Evolutionary conservation across 2,113 vertebrate species (phyloP), one percentile per base, ranked within the genome.

Genomic region (Corythornis madagascariensis): DNA sequence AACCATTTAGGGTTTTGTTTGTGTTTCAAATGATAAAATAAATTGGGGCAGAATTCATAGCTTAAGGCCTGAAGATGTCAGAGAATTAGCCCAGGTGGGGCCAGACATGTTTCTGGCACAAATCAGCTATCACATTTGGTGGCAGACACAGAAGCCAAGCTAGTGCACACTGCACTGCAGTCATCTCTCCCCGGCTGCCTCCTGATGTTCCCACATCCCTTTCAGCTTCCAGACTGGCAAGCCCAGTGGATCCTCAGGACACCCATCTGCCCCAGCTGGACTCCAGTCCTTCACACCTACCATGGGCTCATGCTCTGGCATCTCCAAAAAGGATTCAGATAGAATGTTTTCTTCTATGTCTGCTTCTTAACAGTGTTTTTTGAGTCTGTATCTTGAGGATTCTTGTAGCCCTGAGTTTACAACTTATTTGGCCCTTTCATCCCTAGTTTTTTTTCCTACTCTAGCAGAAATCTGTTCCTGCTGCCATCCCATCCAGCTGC

Each of bases 121-220:
- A 77, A 11, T 2, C 16, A 53, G 17, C 22, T 28, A 1, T 4
- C 1, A 4, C 50, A 52, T 47, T 52, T 57, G 50, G 40, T 18
- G 22, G 26, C 5, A 45, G 64, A 28, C 29, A 53, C 13, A 35
- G 67, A 35, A 50, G 43, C 2, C 10, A 74, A 74, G 35, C 24
- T 47, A 11, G 35, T 13, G 18, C n/a, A 55, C 24, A 22, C 18
- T 35, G 55, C 80, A 40, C 19, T 26, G 35, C 75, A 33, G 2
- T 25, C 2, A 18, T 9, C 15, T 35, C 25, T 22, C 16, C 52
- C 45, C 35, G 53, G 52, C 45, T 2, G 28, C 19, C n/a, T 15
- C 18, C 2, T 0, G 2, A 35, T 5, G 13, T 13, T 9, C 31
- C 8, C 2, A 1, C 2, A 2, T 14, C 28, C 22, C 43, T 17